Base-by-base conservation (phyloP, 2,797 vertebrate species). In the Carapus acus region DNA sequence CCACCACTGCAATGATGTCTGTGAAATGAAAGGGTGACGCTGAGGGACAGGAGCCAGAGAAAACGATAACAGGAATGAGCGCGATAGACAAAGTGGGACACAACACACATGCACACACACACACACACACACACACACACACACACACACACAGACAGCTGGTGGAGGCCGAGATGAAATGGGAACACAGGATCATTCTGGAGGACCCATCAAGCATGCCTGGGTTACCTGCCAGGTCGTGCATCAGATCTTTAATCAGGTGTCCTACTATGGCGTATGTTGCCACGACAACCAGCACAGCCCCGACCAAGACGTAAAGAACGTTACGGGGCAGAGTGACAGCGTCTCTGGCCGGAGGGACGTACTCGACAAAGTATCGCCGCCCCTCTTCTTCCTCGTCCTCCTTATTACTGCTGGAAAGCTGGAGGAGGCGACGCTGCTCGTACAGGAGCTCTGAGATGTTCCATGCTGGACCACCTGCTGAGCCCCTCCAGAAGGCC, bases 251-350 rank as follows among this genome's bases (percentile, higher is more conserved):
- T 60, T 91, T 91, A 71, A 96, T 92, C 60, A 96, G 90, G 74
- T 96, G 93, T 7, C 94, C 92, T n/a, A 94, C 91, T 2, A 95
- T 92, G 76, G 91, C 91, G 0, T 94, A 96, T 0, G 91, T 92
- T 45, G 90, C 90, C 3, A 82, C 67, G 49, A 93, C 45, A 43
- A 96, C 90, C 62, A 96, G 63, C 2, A 87, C 43, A 1, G 81
- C 81, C 0, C 89, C 93, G 45, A 88, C 85, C 46, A 93, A 49
- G 65, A 93, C 72, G 50, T 94, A 96, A 8, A 93, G 54, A 8
- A 86, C 79, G 0, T 86, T 81, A 41, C 78, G 76, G 1, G 93
- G 94, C 63, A 96, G 77, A 54, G 71, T 85, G 71, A 94, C 74
- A 43, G 87, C 62, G 23, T 96, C 92, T 60, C 92, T 87, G 0